Evolutionary conservation across 2,797 vertebrate genomes (phyloP), one percentile per base, ranked within the genome.

Genomic region (Erpetoichthys calabaricus): DNA sequence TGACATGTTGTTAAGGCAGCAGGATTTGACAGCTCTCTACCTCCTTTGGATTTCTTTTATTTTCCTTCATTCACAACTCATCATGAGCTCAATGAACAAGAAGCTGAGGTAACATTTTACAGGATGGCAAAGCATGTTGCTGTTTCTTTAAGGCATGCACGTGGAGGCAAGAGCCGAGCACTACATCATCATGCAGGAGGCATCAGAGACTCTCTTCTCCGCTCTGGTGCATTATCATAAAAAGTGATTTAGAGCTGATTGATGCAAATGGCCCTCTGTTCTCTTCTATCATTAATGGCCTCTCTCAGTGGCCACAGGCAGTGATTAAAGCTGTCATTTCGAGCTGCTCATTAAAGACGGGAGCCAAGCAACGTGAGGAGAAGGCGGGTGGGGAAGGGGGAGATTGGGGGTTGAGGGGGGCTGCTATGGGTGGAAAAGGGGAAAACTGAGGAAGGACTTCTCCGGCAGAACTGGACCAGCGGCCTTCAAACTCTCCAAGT

Each of bases 281-380:
- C 92, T 94, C 89, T 93, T 90, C 88, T 91, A 86, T 94, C 92
- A 94, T 96, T 97, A 95, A 90, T 86, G 81, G 89, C 86, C 86
- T 87, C 88, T 90, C 90, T 86, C 88, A 75, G 84, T 90, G 91
- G 91, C 94, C 93, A 94, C 91, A 91, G 94, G 92, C 93, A 83
- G 90, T 91, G 91, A 98, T 97, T 97, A 94, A 94, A 94, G 89
- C 92, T 94, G 92, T 96, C 91, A 92, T 95, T 94, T 94, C 86
- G 89, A 92, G 89, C 90, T 89, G 88, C 90, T 97, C 90, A 91
- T 96, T 97, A 94, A 92, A 92, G 88, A 83, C 86, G 78, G 81
- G 80, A 79, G 69, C 80, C 70, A 68, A 86, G 85, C 84, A 83
- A 81, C 80, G 73, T 80, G 81, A 85, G 81, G 78, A 83, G 83